Base-by-base conservation (phyloP, 2,797 vertebrate species). In the Halcyon leucocephala region DNA sequence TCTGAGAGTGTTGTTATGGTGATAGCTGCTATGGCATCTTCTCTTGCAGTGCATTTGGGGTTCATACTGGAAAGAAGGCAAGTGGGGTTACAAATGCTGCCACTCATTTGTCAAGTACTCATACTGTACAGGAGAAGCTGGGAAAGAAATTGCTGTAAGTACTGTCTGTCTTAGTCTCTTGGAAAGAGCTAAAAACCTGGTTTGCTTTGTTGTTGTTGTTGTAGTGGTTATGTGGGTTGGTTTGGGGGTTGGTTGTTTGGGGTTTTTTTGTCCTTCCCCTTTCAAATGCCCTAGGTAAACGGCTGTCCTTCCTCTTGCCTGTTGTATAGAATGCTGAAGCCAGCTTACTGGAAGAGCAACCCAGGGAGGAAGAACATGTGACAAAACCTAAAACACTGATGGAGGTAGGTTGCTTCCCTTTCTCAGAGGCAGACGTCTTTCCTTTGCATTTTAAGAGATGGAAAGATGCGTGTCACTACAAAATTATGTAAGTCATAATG, bases 41-140 rank as follows among this genome's bases (percentile, higher is more conserved):
- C 62, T 80, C 87, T 80, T 97, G 20, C 96, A 99, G 99, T 99
- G 99, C 94, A 99, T 99, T 92, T 99, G 99, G 99, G 99, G 99
- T 13, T 99, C 99, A 0, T 99, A 98, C 71, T 99, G 99, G 99
- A 99, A 98, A 82, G 99, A 99, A 14, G 99, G 99, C 94, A 98
- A 46, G 95, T 99, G 99, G 99, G 99, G 99, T 44, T 99, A 98
- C 98, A 99, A 99, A 96, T 99, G 99, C 95, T 99, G 99, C 95
- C 98, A 99, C 95, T 99, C 99, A 2, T 98, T 99, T 98, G 98
- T 99, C 97, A 99, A 99, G 96, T 99, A 98, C 96, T 99, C 99
- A 29, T 99, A 99, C 95, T 99, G 99, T 96, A 99, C 99, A 16
- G 99, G 99, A 97, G 99, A 99, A 51, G 97, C 98, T 91, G 99